These are phyloP conservation scores for Anhinga rufa DNA, from an alignment of 2,113 vertebrate genomes.

Conservation along the genomic window DNA sequence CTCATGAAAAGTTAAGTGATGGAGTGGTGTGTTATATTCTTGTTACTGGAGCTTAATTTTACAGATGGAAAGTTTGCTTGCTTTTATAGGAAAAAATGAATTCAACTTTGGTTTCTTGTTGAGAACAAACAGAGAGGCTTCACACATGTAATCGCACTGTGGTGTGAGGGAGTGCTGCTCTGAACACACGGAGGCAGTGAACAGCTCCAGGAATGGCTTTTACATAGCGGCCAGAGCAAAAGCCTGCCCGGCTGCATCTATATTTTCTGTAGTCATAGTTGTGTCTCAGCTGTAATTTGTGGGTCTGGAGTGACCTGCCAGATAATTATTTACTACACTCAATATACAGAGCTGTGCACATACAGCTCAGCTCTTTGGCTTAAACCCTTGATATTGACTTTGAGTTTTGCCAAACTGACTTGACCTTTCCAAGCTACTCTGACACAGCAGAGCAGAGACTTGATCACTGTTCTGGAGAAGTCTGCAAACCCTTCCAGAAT, in stretches of 20 bases:
- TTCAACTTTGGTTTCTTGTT: neutral
- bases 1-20: neutral
- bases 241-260: neutral
- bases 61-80: neutral
- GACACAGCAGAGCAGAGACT: neutral
- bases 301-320: neutral
- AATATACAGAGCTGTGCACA: neutral
- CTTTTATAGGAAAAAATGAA: neutral
- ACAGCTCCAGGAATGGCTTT: neutral
- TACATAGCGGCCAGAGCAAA: neutral
- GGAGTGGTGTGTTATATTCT: neutral
- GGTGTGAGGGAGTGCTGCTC: neutral
- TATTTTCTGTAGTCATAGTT: neutral
- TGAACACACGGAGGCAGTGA: neutral
- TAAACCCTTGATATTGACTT: neutral
- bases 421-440: neutral
- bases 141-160: neutral
- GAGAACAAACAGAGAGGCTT: neutral
- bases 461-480: neutral
- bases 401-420: neutral
- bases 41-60: neutral
- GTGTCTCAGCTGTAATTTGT: neutral
- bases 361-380: neutral
- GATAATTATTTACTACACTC: neutral
- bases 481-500: neutral